Evolutionary conservation across 2,113 vertebrate species (phyloP).

Genomic region (Tetraodon nigroviridis): DNA sequence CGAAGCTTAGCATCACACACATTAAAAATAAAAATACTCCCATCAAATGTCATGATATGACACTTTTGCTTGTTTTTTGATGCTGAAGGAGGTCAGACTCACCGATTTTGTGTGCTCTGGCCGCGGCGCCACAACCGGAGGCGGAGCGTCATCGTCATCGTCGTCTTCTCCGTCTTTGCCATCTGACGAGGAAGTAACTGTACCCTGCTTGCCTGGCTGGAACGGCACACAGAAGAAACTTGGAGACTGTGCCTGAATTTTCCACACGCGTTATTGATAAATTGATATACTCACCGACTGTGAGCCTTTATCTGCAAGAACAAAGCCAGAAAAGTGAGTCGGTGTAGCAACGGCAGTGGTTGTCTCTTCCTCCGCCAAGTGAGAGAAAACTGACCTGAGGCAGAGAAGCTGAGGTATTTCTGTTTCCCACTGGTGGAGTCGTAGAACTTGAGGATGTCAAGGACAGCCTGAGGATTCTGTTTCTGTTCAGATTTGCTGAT

Average conservation of each 20-base stretch:
- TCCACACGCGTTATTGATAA: background rate
- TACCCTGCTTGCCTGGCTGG: slow-evolving; percentile 81
- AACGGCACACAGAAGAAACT: slow-evolving; percentile 4
- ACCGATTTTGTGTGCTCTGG: slow-evolving; percentile 97
- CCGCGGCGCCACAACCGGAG: slow-evolving; percentile 91
- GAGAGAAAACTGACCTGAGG: slow-evolving; percentile 76
- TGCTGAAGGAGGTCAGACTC: slow-evolving; percentile 44
- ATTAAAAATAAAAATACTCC: background rate
- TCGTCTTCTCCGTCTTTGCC: slow-evolving; percentile 80
- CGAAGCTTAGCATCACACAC: background rate
- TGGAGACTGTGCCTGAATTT: background rate
- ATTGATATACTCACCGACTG: slow-evolving; percentile 52
- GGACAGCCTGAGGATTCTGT: slow-evolving; percentile 95
- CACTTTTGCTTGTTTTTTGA: background rate
- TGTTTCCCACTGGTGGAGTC: slow-evolving; percentile 91
- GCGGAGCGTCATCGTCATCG: slow-evolving; percentile 86
- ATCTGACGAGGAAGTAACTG: slow-evolving; percentile 73
- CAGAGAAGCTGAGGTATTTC: slow-evolving; percentile 92
- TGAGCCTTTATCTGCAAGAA: slow-evolving; percentile 70
- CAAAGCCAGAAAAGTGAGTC: slow-evolving; percentile 8
- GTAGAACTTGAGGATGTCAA: slow-evolving; percentile 95
- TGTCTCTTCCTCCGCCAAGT: background rate
- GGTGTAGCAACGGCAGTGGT: background rate
- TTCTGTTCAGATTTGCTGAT: slow-evolving; percentile 97
- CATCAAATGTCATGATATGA: background rate